These are phyloP conservation scores for Abrostola tripartita DNA, from an alignment of 2,888 invertebrate species.

Conservation along the genomic window DNA sequence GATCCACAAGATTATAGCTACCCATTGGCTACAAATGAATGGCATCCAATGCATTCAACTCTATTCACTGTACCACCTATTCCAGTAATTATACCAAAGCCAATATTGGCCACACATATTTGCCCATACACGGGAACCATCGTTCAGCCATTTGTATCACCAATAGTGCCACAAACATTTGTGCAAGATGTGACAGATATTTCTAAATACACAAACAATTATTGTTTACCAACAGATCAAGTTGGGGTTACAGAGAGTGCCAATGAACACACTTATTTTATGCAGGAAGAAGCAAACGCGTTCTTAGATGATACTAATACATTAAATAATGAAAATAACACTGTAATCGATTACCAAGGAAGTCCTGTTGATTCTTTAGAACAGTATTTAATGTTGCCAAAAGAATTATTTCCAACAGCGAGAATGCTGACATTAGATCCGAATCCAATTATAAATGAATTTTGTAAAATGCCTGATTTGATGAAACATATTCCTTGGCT, in stretches of 20 bases:
- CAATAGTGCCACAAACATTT: conserved; percentile 27
- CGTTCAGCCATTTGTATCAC: conserved; percentile 30
- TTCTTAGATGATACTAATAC: neutral
- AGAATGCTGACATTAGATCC: conserved; percentile 70
- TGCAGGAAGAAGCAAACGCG: neutral
- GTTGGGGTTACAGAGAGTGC: neutral
- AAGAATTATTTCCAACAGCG: conserved; percentile 72
- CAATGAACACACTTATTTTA: conserved; percentile 10
- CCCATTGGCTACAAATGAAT: conserved; percentile 26
- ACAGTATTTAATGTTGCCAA: conserved; percentile 68
- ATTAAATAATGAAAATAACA: conserved; percentile 13
- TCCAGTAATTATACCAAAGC: conserved; percentile 31
- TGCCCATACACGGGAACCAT: conserved; percentile 24
- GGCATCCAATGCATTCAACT: conserved; percentile 31
- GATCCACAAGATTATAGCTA: conserved; percentile 28
- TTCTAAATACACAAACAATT: conserved; percentile 17
- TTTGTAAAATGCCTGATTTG: conserved; percentile 69
- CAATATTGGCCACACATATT: conserved; percentile 23
- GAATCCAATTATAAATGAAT: conserved; percentile 74
- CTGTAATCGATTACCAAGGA: neutral
- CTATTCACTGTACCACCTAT: conserved; percentile 20
- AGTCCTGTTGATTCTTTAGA: conserved; percentile 57
- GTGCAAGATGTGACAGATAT: conserved; percentile 8
- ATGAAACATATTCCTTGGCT: conserved; percentile 68
- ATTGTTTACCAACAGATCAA: conserved; percentile 1